Conservation (phyloP, 2,113 vertebrate genomes). For the Pelusios castaneus region DNA sequence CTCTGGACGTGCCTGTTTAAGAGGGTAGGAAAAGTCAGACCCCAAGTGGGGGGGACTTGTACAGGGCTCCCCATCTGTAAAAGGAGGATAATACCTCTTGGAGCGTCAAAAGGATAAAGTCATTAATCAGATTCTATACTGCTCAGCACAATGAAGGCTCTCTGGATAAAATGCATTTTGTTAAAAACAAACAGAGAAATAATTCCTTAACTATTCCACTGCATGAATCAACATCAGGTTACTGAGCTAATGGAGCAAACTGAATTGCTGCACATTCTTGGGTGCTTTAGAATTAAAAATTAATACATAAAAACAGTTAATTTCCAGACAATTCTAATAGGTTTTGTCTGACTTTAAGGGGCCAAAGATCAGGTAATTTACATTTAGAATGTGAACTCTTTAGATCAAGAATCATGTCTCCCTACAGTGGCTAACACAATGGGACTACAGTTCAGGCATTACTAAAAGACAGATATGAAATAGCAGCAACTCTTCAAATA, state of each 20-base stretch:
- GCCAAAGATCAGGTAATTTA: background rate
- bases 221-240: background rate
- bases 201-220: background rate
- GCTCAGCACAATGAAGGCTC: background rate
- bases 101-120: background rate
- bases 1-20: too few relatives aligned
- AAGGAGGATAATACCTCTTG: background rate
- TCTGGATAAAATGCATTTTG: background rate
- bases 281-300: background rate
- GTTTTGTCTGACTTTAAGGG: background rate
- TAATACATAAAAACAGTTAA: background rate
- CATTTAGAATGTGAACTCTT: background rate
- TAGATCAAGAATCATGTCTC: background rate
- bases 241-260: background rate
- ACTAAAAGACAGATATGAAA: constrained; percentile 52
- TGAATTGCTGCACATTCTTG: background rate
- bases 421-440: background rate
- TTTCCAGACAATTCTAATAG: background rate
- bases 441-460: background rate
- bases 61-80: background rate
- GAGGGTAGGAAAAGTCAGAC: too few relatives aligned
- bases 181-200: background rate
- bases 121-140: background rate
- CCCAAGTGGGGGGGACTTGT: too few relatives aligned
- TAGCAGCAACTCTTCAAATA: constrained; percentile 17